Evolutionary conservation across 2,888 invertebrate genomes (phyloP).

Genomic region (Mycalesis mineus): DNA sequence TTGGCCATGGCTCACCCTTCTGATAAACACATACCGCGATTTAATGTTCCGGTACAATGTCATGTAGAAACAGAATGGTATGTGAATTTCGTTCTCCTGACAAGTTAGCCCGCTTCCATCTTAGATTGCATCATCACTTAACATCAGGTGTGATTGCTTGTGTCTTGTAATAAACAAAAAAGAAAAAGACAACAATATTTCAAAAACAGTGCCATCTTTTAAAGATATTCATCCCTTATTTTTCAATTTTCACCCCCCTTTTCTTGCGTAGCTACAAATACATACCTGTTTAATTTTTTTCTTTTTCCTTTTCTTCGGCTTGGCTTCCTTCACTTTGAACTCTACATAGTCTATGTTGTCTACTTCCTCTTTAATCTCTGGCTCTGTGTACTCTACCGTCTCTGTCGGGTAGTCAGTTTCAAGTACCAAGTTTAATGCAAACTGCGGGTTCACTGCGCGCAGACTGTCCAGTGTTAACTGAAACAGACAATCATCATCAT

Average conservation of each 20-base stretch:
- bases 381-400: constrained; percentile 22
- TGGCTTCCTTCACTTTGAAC: constrained; percentile 34
- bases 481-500: background rate
- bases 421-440: constrained; percentile 10
- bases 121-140: too few relatives aligned
- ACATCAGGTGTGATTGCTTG: too few relatives aligned
- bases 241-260: background rate
- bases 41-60: too few relatives aligned
- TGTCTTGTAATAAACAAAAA: too few relatives aligned
- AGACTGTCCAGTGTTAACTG: constrained; percentile 1
- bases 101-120: too few relatives aligned
- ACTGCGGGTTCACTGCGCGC: constrained; percentile 9
- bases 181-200: too few relatives aligned
- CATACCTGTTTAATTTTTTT: constrained; percentile 22
- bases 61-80: too few relatives aligned
- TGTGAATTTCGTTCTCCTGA: too few relatives aligned
- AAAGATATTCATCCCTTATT: too few relatives aligned
- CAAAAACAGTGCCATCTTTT: too few relatives aligned
- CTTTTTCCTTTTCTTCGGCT: constrained; percentile 31
- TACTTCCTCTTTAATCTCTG: constrained; percentile 27
- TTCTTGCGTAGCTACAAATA: background rate
- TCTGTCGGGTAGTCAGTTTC: constrained; percentile 10
- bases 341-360: constrained; percentile 20
- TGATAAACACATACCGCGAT: too few relatives aligned
- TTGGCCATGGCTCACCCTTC: too few relatives aligned